Base-by-base conservation (phyloP, 37 sponge, comb jelly and placozoan genomes). In the Hormiphora californensis region DNA sequence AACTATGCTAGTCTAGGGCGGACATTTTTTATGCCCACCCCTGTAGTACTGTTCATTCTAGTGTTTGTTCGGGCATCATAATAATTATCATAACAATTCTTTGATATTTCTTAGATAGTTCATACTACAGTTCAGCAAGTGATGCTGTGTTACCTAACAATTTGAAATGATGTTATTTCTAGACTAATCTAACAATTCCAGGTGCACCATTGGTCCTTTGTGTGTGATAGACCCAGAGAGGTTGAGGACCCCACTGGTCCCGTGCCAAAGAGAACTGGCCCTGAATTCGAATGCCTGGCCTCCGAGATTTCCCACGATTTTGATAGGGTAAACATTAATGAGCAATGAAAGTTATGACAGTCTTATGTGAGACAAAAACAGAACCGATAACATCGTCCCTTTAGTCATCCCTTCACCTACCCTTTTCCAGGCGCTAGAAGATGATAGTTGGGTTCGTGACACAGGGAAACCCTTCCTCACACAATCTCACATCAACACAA, bases 221-320 rank as follows among this genome's bases (percentile, higher is more conserved):
- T 73, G 41, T 73, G 81, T 40, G 81, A 73, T 46, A 37, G 81
- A 40, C 36, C 81, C n/a, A n/a, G n/a, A n/a, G n/a, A n/a, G n/a
- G n/a, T n/a, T n/a, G n/a, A n/a, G n/a, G n/a, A 37, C 37, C 30
- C 31, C 31, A 33, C 37, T 4, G 9, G 5, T 36, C 35, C 5
- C 25, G 28, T 73, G 46, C 40, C 35, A 22, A 15, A 0, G 81
- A 36, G n/a, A 46, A 41, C 23, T 19, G 19, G 23, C 19, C 81
- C 43, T 39, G 3, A n/a, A 11, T 73, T 57, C 59, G 28, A 19
- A 22, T 57, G 28, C 23, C 11, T 57, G 28, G 59, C 81, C 41
- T 28, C 39, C 0, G 36, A 73, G 81, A 73, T 73, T 46, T 7
- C 28, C 27, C 46, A 73, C 19, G 25, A 9, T 1, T 41, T 28